Base-by-base conservation (phyloP, 2,888 invertebrate genomes). In the Lasius fuliginosus region DNA sequence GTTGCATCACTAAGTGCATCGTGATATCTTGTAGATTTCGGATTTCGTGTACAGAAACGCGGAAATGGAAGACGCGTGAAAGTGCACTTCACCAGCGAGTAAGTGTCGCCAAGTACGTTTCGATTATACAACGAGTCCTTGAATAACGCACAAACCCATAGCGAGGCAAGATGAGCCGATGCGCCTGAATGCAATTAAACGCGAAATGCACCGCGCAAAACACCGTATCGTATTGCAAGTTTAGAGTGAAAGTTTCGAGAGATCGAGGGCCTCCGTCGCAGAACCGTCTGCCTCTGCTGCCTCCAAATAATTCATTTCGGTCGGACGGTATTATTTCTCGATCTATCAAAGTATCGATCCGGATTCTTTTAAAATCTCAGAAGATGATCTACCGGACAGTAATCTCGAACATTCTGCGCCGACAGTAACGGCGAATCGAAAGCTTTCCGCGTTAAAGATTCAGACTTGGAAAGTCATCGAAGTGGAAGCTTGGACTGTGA, bases 71-170 rank as follows among this genome's bases (percentile, higher is more conserved):
- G 49, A 18, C 58, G 83, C 90, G 90, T 89, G 90, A 90, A 91
- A 90, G 90, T 68, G 81, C 65, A 79, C 64, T 64, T 87, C 74
- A 73, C 64, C 76, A 23, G 36, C 36, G 42, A 60, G 40, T 36
- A 53, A 60, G 40, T 36, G 68, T 92, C 90, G 86, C 90, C 90
- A 90, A 90, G 89, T 89, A 88, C 82, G 87, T 79, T 82, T 23
- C 76, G 87, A 92, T 92, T 92, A 91, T 91, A 92, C 92, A 92
- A 92, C 87, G 90, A 89, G 92, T 91, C 92, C 92, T 92, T 92
- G 92, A 92, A 92, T 92, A 92, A 92, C 90, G 90, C 83, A 87
- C 85, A 62, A 67, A n/a, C 18, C 15, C 15, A 36, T 23, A 56
- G 46, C 30, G 27, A 76, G 33, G 33, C 67, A 69, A 74, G 86